These are phyloP conservation scores for Alentia gelatinosa DNA, from an alignment of 2,888 invertebrate species.

Conservation along the genomic window DNA sequence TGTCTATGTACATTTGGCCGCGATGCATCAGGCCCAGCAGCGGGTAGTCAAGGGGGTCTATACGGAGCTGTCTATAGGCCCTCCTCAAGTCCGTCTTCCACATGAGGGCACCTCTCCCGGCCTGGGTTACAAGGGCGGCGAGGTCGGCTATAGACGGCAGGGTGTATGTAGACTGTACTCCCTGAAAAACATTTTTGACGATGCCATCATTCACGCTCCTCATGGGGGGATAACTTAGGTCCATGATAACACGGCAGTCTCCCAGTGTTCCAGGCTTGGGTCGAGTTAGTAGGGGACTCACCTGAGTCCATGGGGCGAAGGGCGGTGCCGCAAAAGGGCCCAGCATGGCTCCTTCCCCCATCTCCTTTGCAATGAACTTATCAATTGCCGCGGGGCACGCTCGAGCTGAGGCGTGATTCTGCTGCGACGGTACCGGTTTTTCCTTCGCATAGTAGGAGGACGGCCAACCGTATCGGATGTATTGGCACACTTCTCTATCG, in stretches of 20 bases:
- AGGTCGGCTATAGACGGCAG: not conserved
- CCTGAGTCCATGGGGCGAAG: not conserved
- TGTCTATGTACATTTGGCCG: not conserved
- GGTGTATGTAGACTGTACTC: not conserved
- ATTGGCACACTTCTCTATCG: not conserved
- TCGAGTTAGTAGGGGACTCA: not conserved
- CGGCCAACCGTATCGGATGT: not conserved
- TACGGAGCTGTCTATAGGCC: not conserved
- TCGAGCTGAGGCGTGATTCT: not conserved
- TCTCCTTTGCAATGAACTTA: not conserved
- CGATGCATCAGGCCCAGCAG: not conserved
- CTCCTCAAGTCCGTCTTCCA: not conserved
- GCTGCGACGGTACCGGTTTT: not conserved
- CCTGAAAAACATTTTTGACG: not conserved
- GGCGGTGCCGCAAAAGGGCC: not conserved
- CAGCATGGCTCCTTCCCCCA: not conserved
- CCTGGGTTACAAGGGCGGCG: not conserved
- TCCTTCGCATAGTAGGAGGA: not conserved
- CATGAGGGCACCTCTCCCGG: not conserved
- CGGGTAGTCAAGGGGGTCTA: not conserved
- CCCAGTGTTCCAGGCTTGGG: too few species aligned
- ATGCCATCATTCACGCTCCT: not conserved
- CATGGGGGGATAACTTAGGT: not conserved
- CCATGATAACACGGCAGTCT: not conserved
- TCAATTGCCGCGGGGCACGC: not conserved